Percentiles rank a stretch among this genome's conserved stretches.
Conservation (phyloP, 1,140 invertebrate genomes). For the Formica exsecta region DNA sequence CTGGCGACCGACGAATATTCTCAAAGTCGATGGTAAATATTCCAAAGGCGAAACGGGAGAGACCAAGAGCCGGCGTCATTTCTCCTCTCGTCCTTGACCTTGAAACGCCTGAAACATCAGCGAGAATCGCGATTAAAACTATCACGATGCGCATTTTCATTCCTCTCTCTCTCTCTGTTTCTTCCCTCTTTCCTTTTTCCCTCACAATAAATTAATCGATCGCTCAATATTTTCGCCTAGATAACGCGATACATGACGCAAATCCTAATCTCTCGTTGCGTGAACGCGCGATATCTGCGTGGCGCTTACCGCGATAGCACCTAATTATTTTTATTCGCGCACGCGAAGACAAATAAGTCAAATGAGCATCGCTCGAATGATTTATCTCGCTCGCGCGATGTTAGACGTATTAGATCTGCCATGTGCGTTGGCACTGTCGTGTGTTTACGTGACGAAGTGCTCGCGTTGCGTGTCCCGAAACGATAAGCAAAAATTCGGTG, state of each 20-base stretch:
- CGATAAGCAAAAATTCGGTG: constrained; percentile 49
- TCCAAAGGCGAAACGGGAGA: constrained; percentile 9
- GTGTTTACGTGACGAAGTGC: constrained; percentile 42
- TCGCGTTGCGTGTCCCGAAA: neutral
- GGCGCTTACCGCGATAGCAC: constrained; percentile 11
- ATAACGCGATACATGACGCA: constrained; percentile 33
- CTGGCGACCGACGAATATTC: neutral
- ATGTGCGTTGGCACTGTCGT: constrained; percentile 24
- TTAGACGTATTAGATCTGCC: neutral
- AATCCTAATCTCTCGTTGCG: constrained; percentile 24
- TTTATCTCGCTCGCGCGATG: neutral
- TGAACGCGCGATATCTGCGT: neutral
- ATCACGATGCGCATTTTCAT: constrained; percentile 25
- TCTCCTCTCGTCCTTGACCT: constrained; percentile 4
- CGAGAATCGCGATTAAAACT: constrained; percentile 2
- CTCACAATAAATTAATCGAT: constrained; percentile 19
- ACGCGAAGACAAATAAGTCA: neutral
- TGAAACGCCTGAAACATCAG: constrained; percentile 22
- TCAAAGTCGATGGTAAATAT: constrained; percentile 24
- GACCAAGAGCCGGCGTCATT: neutral
- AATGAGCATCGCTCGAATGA: neutral
- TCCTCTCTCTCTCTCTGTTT: neutral
- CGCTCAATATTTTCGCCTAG: constrained; percentile 10
- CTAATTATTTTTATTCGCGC: constrained; percentile 20
- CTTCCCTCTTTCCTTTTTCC: neutral